Evolutionary conservation across 2,797 vertebrate genomes (phyloP).

Genomic region (Trematomus bernacchii): DNA sequence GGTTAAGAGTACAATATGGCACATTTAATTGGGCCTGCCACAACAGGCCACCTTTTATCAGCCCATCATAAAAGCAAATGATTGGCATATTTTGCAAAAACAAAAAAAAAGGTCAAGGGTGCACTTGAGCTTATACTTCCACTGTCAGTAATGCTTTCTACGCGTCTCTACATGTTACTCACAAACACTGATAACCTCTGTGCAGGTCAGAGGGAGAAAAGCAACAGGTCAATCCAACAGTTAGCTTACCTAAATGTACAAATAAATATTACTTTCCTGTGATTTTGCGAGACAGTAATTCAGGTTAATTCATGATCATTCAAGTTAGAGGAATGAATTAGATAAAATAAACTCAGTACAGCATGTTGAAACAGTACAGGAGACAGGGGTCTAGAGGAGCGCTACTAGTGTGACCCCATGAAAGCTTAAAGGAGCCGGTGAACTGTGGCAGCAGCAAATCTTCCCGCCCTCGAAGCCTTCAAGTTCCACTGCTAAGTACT

Average conservation of each 20-base stretch:
- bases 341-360: not conserved
- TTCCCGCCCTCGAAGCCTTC: conserved; percentile 62
- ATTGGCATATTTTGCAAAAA: conserved; percentile 11
- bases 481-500: conserved; percentile 74
- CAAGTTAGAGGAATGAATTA: not conserved
- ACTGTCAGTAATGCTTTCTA: not conserved
- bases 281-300: conserved; percentile 11
- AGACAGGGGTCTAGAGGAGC: not conserved
- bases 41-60: conserved; percentile 13
- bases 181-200: conserved; percentile 17
- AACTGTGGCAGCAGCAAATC: conserved; percentile 29
- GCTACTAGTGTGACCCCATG: conserved; percentile 7
- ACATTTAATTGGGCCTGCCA: not conserved
- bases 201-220: not conserved
- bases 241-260: not conserved
- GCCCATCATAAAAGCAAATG: conserved; percentile 37
- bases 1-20: conserved; percentile 5
- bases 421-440: conserved; percentile 32
- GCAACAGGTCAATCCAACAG: conserved; percentile 36
- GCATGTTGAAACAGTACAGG: not conserved
- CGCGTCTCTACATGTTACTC: not conserved
- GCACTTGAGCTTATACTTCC: not conserved
- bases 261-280: conserved; percentile 2
- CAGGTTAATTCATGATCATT: conserved; percentile 2
- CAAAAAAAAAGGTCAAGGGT: not conserved